Percentiles rank a stretch among this genome's conserved stretches.
phyloP scores from a whole-genome alignment of 2,888 invertebrate genomes.

The Macaria liturata region DNA sequence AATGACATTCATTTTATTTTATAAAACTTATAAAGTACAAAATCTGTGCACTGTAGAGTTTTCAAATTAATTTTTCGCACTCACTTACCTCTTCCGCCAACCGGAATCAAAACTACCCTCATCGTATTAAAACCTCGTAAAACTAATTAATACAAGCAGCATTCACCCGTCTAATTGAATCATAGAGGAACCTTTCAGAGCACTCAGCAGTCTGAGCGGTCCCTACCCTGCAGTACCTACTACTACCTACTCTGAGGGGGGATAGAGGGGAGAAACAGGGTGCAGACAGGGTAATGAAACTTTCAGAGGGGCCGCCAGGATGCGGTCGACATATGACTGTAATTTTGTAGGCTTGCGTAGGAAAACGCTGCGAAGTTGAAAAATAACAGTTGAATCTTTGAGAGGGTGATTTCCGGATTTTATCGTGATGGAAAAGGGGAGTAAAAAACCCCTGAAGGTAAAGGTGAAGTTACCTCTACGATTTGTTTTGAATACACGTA shows the following conservation, averaged over 20 bases:
- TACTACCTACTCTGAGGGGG: conserved; percentile 22
- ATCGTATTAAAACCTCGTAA: background rate
- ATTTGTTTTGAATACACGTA: too few species aligned
- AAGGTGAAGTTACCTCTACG: too few species aligned
- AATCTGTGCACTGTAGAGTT: too few species aligned
- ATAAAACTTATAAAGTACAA: too few species aligned
- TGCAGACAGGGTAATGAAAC: conserved; percentile 62
- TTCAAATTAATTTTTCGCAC: too few species aligned
- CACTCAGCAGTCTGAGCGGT: conserved; percentile 36
- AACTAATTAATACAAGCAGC: conserved; percentile 13
- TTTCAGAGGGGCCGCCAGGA: conserved; percentile 57
- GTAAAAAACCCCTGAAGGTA: too few species aligned
- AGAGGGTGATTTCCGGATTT: background rate
- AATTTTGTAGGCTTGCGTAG: conserved; percentile 41
- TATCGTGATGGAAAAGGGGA: too few species aligned
- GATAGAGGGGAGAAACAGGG: conserved; percentile 39
- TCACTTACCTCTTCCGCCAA: too few species aligned
- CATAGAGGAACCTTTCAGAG: conserved; percentile 37
- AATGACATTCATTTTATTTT: too few species aligned
- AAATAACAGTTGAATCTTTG: conserved; percentile 4
- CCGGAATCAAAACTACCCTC: too few species aligned
- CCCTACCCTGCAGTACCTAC: conserved; percentile 38
- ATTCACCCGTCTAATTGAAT: conserved; percentile 27
- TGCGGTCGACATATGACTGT: conserved; percentile 46
- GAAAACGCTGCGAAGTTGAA: conserved; percentile 31